Percentiles rank a stretch among this genome's conserved stretches.
These are phyloP conservation scores for Zaprionus davidi DNA, from an alignment of 1,140 invertebrate species.

Conservation along the genomic window DNA sequence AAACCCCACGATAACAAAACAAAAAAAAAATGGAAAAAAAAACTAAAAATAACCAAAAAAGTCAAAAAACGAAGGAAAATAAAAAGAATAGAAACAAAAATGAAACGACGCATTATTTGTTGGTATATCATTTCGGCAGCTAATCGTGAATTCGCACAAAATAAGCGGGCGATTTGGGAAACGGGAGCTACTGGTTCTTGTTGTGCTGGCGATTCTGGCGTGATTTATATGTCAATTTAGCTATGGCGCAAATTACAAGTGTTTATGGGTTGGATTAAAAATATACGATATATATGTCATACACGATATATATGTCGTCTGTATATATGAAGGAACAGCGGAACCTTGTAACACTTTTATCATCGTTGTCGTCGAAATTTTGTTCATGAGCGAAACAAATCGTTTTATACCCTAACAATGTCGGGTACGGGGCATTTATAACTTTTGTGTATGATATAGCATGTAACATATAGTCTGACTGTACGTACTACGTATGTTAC, in stretches of 20 bases:
- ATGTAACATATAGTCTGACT: slow-evolving; percentile 1
- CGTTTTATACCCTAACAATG: slow-evolving; percentile 27
- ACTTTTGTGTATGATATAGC: background rate
- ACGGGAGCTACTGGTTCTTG: slow-evolving; percentile 45
- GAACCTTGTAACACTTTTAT: slow-evolving; percentile 56
- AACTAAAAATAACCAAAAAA: background rate
- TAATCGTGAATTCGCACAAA: slow-evolving; percentile 63
- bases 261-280: slow-evolving; percentile 16
- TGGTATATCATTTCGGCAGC: slow-evolving; percentile 13
- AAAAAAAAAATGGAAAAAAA: background rate
- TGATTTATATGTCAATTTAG: slow-evolving; percentile 24
- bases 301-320: background rate
- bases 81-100: slow-evolving; percentile 9
- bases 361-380: slow-evolving; percentile 29
- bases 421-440: slow-evolving; percentile 2
- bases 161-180: slow-evolving; percentile 34
- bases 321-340: background rate
- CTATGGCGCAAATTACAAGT: slow-evolving; percentile 42
- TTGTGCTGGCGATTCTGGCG: background rate
- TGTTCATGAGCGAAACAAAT: slow-evolving; percentile 21
- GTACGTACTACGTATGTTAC: background rate
- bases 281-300: background rate
- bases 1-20: background rate
- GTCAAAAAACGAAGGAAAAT: background rate
- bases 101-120: slow-evolving; percentile 36